A percentile compares a stretch with the other conserved stretches of the same genome.
Conservation (phyloP, 1,140 invertebrate genomes). For the Halictus rubicundus region DNA sequence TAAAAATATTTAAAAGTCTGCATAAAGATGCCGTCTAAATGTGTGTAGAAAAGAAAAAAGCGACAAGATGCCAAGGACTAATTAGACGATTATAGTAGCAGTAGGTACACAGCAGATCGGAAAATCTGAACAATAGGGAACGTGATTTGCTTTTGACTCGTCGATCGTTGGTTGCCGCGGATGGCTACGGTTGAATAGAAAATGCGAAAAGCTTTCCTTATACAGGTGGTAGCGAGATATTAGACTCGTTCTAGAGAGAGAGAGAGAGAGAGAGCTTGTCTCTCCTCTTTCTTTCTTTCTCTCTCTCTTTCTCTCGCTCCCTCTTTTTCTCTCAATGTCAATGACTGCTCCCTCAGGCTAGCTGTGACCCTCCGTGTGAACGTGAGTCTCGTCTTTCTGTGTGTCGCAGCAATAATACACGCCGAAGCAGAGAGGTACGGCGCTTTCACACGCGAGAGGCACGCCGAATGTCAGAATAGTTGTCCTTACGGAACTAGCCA, state of each 20-base stretch:
- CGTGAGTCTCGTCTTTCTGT: conserved; percentile 63
- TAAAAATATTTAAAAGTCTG: too few species aligned
- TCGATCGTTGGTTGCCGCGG: too few species aligned
- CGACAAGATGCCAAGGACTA: too few species aligned
- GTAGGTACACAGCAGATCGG: too few species aligned
- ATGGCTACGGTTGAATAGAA: conserved; percentile 36
- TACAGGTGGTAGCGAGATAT: conserved; percentile 53
- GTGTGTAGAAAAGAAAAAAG: too few species aligned
- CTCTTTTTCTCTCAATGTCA: conserved; percentile 67
- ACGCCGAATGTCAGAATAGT: conserved; percentile 25
- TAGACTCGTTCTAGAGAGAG: conserved; percentile 63
- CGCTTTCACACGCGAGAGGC: conserved; percentile 71
- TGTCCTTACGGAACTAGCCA: conserved; percentile 17
- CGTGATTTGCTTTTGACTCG: too few species aligned
- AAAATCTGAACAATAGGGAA: too few species aligned
- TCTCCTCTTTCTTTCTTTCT: too few species aligned
- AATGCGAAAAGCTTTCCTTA: conserved; percentile 37
- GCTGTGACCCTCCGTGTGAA: conserved; percentile 67
- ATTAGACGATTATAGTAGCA: too few species aligned
- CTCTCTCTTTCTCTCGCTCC: conserved; percentile 4
- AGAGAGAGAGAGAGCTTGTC: too few species aligned
- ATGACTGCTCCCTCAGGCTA: conserved; percentile 72
- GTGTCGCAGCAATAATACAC: conserved; percentile 41
- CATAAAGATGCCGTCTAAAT: too few species aligned
- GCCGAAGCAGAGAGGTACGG: conserved; percentile 45